Evolutionary conservation across 1,140 invertebrate species (phyloP).

Genomic region (Hermetia illucens): DNA sequence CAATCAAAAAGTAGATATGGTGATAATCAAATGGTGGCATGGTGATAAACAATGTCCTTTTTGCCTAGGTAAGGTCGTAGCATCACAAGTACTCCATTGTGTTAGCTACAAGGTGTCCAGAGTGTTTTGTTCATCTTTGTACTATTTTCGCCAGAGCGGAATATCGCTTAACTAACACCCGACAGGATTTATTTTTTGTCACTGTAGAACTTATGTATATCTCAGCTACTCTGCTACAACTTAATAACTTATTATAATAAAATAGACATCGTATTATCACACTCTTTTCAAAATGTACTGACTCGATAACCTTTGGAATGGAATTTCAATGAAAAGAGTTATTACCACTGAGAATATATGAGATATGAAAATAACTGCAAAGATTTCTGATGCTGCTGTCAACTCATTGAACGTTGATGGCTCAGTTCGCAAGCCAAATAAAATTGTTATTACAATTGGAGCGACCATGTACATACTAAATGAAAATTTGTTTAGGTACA

Average conservation of each 20-base stretch:
- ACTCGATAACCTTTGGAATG: conserved; percentile 7
- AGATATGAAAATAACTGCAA: conserved; percentile 8
- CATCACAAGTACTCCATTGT: too few relatives aligned
- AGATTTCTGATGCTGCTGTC: conserved; percentile 7
- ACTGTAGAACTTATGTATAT: too few relatives aligned
- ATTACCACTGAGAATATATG: conserved; percentile 5
- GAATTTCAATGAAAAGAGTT: conserved; percentile 8
- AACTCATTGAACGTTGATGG: conserved; percentile 10
- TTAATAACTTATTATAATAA: background rate
- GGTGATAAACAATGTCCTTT: too few relatives aligned
- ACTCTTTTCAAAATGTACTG: background rate
- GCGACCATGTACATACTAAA: conserved; percentile 12
- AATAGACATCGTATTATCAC: background rate
- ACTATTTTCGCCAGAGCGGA: too few relatives aligned
- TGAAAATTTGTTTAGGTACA: conserved; percentile 10
- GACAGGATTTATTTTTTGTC: too few relatives aligned
- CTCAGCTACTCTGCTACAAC: too few relatives aligned
- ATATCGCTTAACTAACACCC: too few relatives aligned
- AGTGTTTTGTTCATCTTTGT: too few relatives aligned
- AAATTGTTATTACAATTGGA: conserved; percentile 7
- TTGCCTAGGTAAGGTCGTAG: too few relatives aligned
- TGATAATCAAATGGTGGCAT: too few relatives aligned
- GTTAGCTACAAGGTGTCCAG: too few relatives aligned
- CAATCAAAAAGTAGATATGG: too few relatives aligned
- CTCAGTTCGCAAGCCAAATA: conserved; percentile 9